Evolutionary conservation across 1,140 invertebrate genomes (phyloP).

Genomic region (Drosophila equinoxialis): DNA sequence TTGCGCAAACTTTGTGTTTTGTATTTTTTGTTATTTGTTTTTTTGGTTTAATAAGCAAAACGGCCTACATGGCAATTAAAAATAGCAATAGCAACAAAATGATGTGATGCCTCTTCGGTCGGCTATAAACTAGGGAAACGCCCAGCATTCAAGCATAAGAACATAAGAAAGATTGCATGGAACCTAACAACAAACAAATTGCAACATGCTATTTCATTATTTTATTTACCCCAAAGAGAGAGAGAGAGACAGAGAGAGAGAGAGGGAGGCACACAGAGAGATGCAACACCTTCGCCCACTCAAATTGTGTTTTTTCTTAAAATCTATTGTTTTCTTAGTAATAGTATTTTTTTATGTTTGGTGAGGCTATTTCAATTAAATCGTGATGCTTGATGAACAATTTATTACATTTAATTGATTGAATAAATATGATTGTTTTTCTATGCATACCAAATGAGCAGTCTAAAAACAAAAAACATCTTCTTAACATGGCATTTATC

Average conservation of each 20-base stretch:
- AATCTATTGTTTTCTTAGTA: conserved; percentile 62
- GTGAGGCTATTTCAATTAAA: conserved; percentile 68
- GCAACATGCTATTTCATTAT: conserved; percentile 53
- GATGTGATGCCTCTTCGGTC: conserved; percentile 1
- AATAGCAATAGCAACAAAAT: conserved; percentile 11
- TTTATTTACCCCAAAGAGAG: neutral
- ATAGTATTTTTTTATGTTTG: conserved; percentile 44
- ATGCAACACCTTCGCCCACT: conserved; percentile 66
- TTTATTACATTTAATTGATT: conserved; percentile 27
- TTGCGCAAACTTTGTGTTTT: conserved; percentile 52
- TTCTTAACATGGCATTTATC: neutral
- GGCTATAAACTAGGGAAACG: conserved; percentile 9
- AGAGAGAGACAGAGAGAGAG: neutral
- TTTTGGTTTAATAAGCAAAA: conserved; percentile 68
- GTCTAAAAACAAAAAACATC: neutral
- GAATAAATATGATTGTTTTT: neutral
- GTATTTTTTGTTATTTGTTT: neutral
- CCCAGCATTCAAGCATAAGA: conserved; percentile 33
- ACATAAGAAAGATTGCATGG: conserved; percentile 44
- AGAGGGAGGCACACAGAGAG: neutral
- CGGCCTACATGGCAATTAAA: conserved; percentile 77
- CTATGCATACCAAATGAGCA: neutral
- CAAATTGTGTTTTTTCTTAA: conserved; percentile 49
- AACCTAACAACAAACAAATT: conserved; percentile 51
- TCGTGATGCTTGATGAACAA: conserved; percentile 64